A percentile compares a stretch with the other conserved stretches of the same genome.
These are phyloP conservation scores for Carettochelys insculpta DNA, from an alignment of 2,113 vertebrate genomes.

Conservation along the genomic window DNA sequence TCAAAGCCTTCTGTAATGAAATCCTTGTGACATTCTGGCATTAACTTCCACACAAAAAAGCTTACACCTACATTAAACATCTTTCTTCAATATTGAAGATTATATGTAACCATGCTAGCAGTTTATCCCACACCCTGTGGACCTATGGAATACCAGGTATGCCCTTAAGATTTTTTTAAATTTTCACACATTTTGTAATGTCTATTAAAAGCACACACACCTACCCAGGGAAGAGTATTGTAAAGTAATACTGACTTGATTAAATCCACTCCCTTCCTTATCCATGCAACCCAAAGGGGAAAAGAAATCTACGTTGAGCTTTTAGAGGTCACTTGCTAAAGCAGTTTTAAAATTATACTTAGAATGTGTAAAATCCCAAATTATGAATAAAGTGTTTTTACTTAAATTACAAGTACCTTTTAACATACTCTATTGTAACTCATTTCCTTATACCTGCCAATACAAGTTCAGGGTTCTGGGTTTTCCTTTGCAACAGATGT, in stretches of 20 bases:
- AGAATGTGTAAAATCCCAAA: not conserved
- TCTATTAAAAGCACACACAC: not conserved
- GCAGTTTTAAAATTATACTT: not conserved
- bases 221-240: not conserved
- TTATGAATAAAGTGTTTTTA: not conserved
- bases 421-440: not conserved
- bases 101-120: not conserved
- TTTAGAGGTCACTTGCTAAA: not conserved
- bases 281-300: not conserved
- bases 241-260: not conserved
- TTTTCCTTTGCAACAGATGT: not conserved
- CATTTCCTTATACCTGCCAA: not conserved
- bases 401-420: not conserved
- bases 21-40: not conserved
- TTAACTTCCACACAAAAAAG: not conserved
- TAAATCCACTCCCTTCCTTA: not conserved
- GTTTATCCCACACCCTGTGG: not conserved
- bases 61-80: not conserved
- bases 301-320: not conserved
- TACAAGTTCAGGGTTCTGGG: not conserved
- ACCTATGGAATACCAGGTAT: conserved; percentile 1
- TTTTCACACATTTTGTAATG: not conserved
- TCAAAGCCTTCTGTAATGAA: not conserved
- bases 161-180: not conserved
- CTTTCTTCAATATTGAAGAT: not conserved